Evolutionary conservation across 2,113 vertebrate genomes (phyloP), one percentile per base, ranked within the genome.

Genomic region (Perccottus glenii): DNA sequence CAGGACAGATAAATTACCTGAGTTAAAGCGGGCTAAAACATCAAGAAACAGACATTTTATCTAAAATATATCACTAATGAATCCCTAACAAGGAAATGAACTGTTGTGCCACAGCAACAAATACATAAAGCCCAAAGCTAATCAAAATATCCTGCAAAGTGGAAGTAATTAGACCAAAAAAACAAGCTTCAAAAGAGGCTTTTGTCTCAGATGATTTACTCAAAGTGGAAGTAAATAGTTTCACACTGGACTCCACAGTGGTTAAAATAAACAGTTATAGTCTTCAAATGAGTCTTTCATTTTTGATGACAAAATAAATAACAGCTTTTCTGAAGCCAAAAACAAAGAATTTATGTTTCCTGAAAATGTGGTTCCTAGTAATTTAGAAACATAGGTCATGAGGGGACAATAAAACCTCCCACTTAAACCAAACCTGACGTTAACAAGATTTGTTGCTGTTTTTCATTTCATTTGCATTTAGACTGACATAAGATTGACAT

Each of bases 381-480:
- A 15, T 2, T 2, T 45, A n/a, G 40, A 46, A 60, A 56, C 43
- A n/a, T 8, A 1, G 49, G 35, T 9, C 46, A 49, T 64, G 33
- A 35, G 56, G 51, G 43, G 46, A 36, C 36, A 45, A 35, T 73
- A 56, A 69, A 71, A 64, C 19, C 40, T 67, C 62, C 42, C 67
- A 72, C 8, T 44, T 11, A 63, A 82, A 57, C 52, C 7, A 50
- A 67, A 63, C 50, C 32, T 48, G 32, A 58, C 70, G 45, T 27
- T 0, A 40, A 71, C 38, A 60, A 15, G 33, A 56, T 67, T 49
- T 19, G 11, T 33, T 11, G 38, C 35, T 52, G 6, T 19, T 51
- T 5, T 32, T 51, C 19, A 8, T 5, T 9, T 3, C 4, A 16
- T 27, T 19, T 50, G 19, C 16, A 40, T 50, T 27, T 51, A 5